Conservation (phyloP, 1,140 invertebrate species). For the Drepana arcuata region DNA sequence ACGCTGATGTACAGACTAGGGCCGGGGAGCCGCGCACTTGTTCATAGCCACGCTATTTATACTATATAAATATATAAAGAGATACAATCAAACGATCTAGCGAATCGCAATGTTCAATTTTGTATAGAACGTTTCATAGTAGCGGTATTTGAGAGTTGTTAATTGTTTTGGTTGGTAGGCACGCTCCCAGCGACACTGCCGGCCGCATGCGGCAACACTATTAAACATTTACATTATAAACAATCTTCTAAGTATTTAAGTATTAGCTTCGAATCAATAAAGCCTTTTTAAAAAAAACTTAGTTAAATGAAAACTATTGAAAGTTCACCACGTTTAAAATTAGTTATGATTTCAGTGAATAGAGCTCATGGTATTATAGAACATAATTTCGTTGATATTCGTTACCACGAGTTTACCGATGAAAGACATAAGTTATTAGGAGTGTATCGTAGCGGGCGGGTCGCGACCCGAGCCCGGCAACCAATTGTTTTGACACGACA, state of each 20-base stretch:
- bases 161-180: constrained; percentile 41
- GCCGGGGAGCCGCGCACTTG: constrained; percentile 59
- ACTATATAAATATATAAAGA: constrained; percentile 45
- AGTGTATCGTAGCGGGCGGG: constrained; percentile 31
- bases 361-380: constrained; percentile 59
- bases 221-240: constrained; percentile 50
- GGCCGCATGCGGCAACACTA: constrained; percentile 28
- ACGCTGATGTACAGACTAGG: too few relatives aligned
- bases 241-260: constrained; percentile 70
- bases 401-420: constrained; percentile 65
- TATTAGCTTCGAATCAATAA: constrained; percentile 70
- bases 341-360: constrained; percentile 64
- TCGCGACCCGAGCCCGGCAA: constrained; percentile 30
- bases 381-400: constrained; percentile 64
- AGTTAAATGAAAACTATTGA: constrained; percentile 65
- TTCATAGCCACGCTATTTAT: constrained; percentile 55
- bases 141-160: constrained; percentile 65
- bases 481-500: constrained; percentile 65
- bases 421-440: constrained; percentile 68
- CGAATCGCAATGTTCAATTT: constrained; percentile 70
- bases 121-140: constrained; percentile 71
- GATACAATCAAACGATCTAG: constrained; percentile 54
- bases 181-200: constrained; percentile 13
- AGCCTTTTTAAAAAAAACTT: constrained; percentile 68
- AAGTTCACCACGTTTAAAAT: constrained; percentile 63